phyloP scores from a whole-genome alignment of 2,888 invertebrate genomes.

The Troides aeacus region DNA sequence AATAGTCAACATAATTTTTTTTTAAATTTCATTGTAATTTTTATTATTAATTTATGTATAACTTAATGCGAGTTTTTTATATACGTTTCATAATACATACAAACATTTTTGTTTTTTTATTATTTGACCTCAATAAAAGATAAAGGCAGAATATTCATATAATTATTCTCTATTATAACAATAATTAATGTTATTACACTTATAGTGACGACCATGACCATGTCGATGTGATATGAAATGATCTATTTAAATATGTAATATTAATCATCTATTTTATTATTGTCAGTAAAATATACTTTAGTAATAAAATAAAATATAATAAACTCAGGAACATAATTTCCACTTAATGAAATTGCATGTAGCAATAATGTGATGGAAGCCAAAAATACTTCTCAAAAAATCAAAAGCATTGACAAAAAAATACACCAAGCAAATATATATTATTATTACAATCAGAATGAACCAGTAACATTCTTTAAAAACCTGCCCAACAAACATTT shows the following conservation, averaged over 20 bases:
- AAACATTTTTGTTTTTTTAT: too few species aligned
- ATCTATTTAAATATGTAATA: neutral
- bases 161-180: neutral
- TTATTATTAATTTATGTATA: too few species aligned
- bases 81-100: too few species aligned
- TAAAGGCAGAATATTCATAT: too few species aligned
- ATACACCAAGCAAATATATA: neutral
- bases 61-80: too few species aligned
- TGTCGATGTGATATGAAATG: neutral
- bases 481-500: neutral
- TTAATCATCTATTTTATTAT: neutral
- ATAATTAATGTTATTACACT: neutral
- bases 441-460: neutral
- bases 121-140: too few species aligned
- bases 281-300: neutral
- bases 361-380: neutral
- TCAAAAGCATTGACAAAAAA: neutral
- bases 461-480: neutral
- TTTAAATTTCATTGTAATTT: too few species aligned
- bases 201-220: neutral
- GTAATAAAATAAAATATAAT: neutral
- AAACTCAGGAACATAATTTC: neutral
- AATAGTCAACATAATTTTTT: too few species aligned
- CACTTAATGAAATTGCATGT: neutral
- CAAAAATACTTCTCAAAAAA: too few species aligned